Evolutionary conservation across 2,797 vertebrate species (phyloP).

Genomic region (Chiloscyllium punctatum): DNA sequence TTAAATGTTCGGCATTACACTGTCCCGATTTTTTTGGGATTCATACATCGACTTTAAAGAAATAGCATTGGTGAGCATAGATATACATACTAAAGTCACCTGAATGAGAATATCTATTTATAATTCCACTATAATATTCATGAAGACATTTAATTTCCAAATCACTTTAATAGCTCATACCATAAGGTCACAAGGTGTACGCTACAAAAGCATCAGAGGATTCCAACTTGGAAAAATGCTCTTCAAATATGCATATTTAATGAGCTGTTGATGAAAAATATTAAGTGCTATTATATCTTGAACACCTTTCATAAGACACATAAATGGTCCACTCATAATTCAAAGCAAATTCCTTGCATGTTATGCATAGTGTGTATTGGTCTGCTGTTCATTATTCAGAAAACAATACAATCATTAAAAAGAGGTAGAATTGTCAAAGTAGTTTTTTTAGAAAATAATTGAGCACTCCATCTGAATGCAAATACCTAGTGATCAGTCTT

Average conservation of each 20-base stretch:
- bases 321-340: conserved; percentile 24
- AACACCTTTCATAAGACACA: neutral
- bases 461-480: neutral
- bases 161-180: conserved; percentile 27
- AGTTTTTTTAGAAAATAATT: neutral
- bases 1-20: neutral
- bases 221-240: conserved; percentile 25
- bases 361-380: neutral
- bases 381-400: neutral
- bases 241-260: conserved; percentile 33
- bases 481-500: neutral
- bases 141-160: conserved; percentile 33
- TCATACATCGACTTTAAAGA: neutral
- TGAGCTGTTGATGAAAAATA: conserved; percentile 32
- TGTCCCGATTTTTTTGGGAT: neutral
- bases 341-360: neutral
- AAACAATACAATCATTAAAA: neutral
- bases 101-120: conserved; percentile 26
- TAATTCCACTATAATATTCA: conserved; percentile 21
- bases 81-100: neutral
- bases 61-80: neutral
- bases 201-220: conserved; percentile 15
- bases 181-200: neutral
- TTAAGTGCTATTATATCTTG: conserved; percentile 23
- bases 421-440: neutral